These are phyloP conservation scores for Prionailurus viverrinus DNA, from an alignment of 2,113 vertebrate genomes.

Conservation along the genomic window DNA sequence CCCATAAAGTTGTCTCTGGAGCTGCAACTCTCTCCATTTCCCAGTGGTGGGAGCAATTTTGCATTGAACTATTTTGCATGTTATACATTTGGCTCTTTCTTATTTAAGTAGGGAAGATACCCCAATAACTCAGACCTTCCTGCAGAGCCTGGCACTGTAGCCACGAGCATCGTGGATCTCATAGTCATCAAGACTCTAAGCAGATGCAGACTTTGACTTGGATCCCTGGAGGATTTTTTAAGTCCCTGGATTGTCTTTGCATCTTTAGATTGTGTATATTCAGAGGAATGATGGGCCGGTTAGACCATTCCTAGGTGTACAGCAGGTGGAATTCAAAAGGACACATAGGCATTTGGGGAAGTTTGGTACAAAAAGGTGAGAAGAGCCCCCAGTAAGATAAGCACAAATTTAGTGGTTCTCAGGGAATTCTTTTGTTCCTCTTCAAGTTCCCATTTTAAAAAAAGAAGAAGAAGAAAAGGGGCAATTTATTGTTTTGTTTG, in stretches of 20 bases:
- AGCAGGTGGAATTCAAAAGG: background rate
- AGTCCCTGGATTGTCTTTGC: background rate
- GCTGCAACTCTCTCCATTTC: background rate
- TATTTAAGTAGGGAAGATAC: background rate
- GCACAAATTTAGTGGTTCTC: background rate
- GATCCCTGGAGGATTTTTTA: background rate
- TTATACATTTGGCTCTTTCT: conserved; percentile 33
- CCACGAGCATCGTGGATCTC: background rate
- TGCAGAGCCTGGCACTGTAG: background rate
- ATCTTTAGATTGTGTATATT: background rate
- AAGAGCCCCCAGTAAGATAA: background rate
- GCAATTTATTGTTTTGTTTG: background rate
- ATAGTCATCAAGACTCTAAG: background rate
- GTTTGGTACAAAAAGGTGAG: background rate
- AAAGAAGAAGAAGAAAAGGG: background rate
- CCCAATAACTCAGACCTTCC: background rate
- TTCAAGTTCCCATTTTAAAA: background rate
- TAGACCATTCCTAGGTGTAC: background rate
- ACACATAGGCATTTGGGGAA: background rate
- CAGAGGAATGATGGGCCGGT: background rate
- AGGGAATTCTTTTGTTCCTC: background rate
- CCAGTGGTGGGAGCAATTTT: background rate
- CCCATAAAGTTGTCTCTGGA: background rate
- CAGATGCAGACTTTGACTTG: background rate
- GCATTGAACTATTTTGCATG: background rate